Evolutionary conservation across 2,797 vertebrate genomes (phyloP).

Genomic region (Telmatherina bonti): DNA sequence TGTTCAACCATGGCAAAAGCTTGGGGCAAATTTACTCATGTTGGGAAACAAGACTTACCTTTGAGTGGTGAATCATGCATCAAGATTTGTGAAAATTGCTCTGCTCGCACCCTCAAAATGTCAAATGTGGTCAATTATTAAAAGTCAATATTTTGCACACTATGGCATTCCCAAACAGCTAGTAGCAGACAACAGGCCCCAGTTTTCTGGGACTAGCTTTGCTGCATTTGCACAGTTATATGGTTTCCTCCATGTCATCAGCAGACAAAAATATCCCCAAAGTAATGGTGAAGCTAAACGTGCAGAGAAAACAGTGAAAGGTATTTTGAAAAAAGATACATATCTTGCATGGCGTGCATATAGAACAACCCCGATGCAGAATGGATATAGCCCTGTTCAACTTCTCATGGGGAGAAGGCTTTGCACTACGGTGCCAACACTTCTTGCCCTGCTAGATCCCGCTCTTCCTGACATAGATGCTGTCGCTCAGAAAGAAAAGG

Average conservation of each 20-base stretch:
- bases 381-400: too few species aligned
- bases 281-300: background rate
- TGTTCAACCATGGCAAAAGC: background rate
- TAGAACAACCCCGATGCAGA: too few species aligned
- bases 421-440: background rate
- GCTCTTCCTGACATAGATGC: too few species aligned
- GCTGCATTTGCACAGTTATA: background rate
- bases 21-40: background rate
- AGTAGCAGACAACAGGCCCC: background rate
- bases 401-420: too few species aligned
- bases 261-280: background rate
- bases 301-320: background rate
- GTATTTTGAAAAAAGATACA: too few species aligned
- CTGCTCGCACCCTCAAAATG: background rate
- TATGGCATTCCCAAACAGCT: background rate
- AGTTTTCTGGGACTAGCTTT: background rate
- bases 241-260: background rate
- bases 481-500: too few species aligned
- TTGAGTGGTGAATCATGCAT: background rate
- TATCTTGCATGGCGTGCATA: too few species aligned
- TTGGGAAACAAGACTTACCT: background rate
- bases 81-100: background rate
- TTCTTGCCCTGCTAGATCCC: too few species aligned
- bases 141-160: background rate
- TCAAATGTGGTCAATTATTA: background rate